phyloP scores from a whole-genome alignment of 2,113 vertebrate species.

The Oreochromis niloticus region DNA sequence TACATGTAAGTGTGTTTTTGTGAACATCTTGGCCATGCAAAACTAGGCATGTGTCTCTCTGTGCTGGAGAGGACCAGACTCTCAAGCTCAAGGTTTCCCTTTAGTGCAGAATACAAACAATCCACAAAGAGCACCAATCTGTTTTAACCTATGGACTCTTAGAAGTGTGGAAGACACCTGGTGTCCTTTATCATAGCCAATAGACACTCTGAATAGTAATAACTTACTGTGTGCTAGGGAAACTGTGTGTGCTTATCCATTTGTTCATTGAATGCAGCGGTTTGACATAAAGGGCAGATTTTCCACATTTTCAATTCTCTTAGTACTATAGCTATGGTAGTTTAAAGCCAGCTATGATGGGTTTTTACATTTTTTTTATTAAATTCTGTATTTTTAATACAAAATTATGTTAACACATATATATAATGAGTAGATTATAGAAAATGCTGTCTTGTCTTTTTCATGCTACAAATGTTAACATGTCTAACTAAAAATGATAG shows the following conservation, averaged over 20 bases:
- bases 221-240: not conserved
- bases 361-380: not conserved
- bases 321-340: not conserved
- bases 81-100: conserved; percentile 39
- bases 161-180: conserved; percentile 3
- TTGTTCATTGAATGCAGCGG: not conserved
- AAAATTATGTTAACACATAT: not conserved
- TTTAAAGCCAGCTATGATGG: not conserved
- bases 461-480: not conserved
- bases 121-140: not conserved
- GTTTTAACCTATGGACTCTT: conserved; percentile 2
- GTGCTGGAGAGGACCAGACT: not conserved
- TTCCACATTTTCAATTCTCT: not conserved
- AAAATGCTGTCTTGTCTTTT: not conserved
- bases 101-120: conserved; percentile 1
- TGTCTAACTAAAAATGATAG: not conserved
- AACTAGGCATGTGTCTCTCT: not conserved
- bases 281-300: not conserved
- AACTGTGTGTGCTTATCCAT: not conserved
- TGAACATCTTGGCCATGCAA: not conserved
- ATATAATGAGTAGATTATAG: not conserved
- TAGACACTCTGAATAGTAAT: conserved; percentile 10
- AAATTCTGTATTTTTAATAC: not conserved
- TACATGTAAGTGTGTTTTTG: not conserved
- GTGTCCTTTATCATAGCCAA: conserved; percentile 17